Evolutionary conservation across 2,797 vertebrate genomes (phyloP).

Genomic region (Naso thynnoides): DNA sequence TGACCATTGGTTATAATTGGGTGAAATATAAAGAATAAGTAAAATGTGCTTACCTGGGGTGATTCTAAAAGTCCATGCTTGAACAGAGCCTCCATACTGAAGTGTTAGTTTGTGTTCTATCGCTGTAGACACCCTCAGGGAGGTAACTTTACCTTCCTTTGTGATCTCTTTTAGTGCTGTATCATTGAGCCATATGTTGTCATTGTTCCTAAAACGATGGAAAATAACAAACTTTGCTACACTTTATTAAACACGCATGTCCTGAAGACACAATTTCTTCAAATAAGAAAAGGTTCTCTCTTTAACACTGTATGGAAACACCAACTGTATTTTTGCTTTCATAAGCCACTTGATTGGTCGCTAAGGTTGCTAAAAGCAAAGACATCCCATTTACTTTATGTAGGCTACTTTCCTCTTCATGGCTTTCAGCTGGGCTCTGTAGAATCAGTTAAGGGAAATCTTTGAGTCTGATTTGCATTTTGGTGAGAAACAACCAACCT

Average conservation of each 20-base stretch:
- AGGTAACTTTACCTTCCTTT: conserved; percentile 53
- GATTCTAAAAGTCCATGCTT: conserved; percentile 68
- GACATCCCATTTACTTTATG: neutral
- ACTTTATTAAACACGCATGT: neutral
- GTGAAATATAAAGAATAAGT: neutral
- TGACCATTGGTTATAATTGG: accelerated
- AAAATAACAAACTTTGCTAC: neutral
- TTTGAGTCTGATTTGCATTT: neutral
- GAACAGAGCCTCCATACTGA: conserved; percentile 31
- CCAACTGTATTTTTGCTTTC: too few species aligned
- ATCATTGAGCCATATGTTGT: conserved; percentile 69
- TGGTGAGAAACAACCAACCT: too few species aligned
- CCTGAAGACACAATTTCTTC: neutral
- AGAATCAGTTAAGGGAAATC: neutral
- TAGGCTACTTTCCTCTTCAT: too few species aligned
- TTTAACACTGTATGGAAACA: too few species aligned
- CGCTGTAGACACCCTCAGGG: conserved; percentile 59
- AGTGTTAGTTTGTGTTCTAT: conserved; percentile 68
- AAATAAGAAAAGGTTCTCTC: neutral
- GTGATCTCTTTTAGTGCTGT: conserved; percentile 53
- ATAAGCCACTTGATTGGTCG: too few species aligned
- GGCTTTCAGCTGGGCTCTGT: neutral
- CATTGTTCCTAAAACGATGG: conserved; percentile 52
- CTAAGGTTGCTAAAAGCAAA: too few species aligned
- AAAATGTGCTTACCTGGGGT: conserved; percentile 56